These are phyloP conservation scores for Rhingia campestris DNA, from an alignment of 2,888 invertebrate species.

Conservation along the genomic window DNA sequence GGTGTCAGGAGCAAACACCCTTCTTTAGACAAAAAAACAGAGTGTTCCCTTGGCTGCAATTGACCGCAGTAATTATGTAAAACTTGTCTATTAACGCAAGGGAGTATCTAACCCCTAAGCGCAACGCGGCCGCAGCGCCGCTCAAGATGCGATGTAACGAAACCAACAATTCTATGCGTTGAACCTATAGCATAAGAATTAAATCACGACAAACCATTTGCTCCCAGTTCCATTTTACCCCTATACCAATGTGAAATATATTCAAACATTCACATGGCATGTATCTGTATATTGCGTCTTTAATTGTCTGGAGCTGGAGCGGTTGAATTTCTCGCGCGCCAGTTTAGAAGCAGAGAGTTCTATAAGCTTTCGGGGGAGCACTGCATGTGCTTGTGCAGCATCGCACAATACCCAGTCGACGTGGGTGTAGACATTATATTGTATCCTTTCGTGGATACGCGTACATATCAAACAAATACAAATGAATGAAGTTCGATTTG, in stretches of 20 bases:
- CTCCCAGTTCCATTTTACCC: constrained; percentile 7
- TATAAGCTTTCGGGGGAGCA: constrained; percentile 23
- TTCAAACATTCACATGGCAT: constrained; percentile 46
- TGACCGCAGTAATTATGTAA: too few species aligned
- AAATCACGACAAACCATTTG: constrained; percentile 29
- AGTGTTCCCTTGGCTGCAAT: too few species aligned
- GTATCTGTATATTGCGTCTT: constrained; percentile 45
- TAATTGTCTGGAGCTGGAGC: constrained; percentile 61
- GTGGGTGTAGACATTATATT: constrained; percentile 66
- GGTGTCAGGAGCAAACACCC: too few species aligned
- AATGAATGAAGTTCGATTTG: constrained; percentile 72
- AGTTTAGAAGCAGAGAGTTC: constrained; percentile 55
- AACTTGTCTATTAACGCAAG: too few species aligned
- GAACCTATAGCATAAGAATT: constrained; percentile 20
- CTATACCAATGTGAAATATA: constrained; percentile 6
- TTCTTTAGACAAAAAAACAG: too few species aligned
- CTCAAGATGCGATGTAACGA: not conserved
- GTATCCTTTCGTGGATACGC: constrained; percentile 65
- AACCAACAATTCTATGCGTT: constrained; percentile 3
- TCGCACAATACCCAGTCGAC: constrained; percentile 43
- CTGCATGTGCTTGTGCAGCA: constrained; percentile 51
- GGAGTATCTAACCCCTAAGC: not conserved
- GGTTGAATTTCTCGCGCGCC: constrained; percentile 62
- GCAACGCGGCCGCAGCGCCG: not conserved
- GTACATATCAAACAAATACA: constrained; percentile 67